Evolutionary conservation across 2,888 invertebrate genomes (phyloP).

Genomic region (Helobdella robusta): DNA sequence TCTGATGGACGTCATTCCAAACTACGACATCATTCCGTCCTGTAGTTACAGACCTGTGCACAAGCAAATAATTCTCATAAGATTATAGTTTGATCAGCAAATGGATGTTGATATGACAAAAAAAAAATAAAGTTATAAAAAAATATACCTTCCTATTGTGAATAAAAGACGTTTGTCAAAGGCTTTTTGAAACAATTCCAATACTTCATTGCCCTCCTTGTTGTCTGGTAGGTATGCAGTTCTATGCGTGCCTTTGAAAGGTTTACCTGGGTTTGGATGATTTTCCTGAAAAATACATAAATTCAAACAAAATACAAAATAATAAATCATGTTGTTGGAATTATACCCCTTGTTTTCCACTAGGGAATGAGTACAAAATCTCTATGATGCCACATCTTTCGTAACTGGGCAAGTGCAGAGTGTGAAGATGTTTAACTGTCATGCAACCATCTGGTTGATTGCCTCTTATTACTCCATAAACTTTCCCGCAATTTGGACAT

Average conservation of each 20-base stretch:
- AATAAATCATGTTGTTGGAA: neutral
- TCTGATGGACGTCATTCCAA: constrained; percentile 45
- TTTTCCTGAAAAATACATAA: constrained; percentile 30
- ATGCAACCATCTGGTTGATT: constrained; percentile 41
- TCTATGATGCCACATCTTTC: constrained; percentile 30
- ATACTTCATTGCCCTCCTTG: constrained; percentile 38
- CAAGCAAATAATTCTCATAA: no score
- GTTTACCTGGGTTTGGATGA: constrained; percentile 40
- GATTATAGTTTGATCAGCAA: no score
- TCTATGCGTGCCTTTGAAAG: constrained; percentile 37
- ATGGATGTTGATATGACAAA: no score
- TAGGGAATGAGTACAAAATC: constrained; percentile 42
- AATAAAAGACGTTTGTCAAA: constrained; percentile 40
- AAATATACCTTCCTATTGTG: constrained; percentile 37
- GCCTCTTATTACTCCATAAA: constrained; percentile 39
- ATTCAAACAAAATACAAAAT: neutral
- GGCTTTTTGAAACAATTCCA: constrained; percentile 38
- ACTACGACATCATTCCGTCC: constrained; percentile 38
- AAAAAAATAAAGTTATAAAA: no score
- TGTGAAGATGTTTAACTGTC: constrained; percentile 15
- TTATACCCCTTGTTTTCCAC: constrained; percentile 38
- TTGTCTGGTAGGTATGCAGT: constrained; percentile 41
- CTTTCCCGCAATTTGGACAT: constrained; percentile 40
- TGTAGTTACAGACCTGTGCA: constrained; percentile 39
- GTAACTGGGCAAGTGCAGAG: constrained; percentile 31